Base-by-base conservation (phyloP, 2,113 vertebrate species). In the Pipra filicauda region DNA sequence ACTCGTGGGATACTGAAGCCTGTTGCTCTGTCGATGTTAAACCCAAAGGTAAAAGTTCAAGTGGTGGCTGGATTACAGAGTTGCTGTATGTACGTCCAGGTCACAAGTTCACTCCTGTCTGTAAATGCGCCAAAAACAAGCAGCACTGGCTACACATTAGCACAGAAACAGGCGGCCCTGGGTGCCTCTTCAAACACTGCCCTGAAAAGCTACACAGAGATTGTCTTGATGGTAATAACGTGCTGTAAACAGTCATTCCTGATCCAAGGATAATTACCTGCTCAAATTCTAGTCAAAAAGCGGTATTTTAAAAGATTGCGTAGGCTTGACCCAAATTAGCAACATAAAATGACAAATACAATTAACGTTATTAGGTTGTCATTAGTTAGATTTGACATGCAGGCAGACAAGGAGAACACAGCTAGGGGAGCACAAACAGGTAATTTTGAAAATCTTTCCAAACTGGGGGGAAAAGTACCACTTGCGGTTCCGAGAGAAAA, bases 21-120 rank as follows among this genome's bases (percentile, higher is more conserved):
- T 46, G 44, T 87, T 75, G 23, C 69, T 92, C 73, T 46, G 41
- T 78, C 52, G 52, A 15, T 72, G 62, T 78, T 88, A 72, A 64
- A 91, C 55, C 30, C 59, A 28, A 59, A 96, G 64, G 91, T 88
- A 95, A 91, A 88, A 92, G 90, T 92, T 97, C 83, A 93, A 84
- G 92, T 95, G 48, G 66, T 28, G 3, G 14, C 80, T 89, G 83
- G 73, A 78, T 96, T 76, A 61, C 62, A 78, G 88, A 61, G 57
- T 81, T 51, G 52, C 35, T 82, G 35, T 51, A 8, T 84, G 52
- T 84, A 39, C 0, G 0, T 83, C 44, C 72, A 61, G 87, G 90
- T 90, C 92, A 83, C 39, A 70, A 91, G 88, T 96, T 91, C 59
- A 83, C 5, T 52, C 35, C 57, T 55, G 59, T 35, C 75, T 67